Evolutionary conservation across 2,888 invertebrate species (phyloP).

Genomic region (Diarsia dahlii): DNA sequence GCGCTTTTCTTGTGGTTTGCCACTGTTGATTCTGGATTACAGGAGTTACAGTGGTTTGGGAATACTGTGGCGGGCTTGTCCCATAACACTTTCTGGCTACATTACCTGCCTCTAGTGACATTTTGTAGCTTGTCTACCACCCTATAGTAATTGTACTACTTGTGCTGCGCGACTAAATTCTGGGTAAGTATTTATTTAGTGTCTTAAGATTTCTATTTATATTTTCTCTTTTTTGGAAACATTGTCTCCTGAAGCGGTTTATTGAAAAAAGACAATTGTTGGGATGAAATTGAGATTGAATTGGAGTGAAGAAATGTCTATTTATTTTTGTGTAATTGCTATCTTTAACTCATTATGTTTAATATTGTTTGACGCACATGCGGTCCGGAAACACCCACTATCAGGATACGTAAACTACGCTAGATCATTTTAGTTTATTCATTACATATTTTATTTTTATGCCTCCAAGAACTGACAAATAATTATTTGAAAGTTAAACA

Average conservation of each 20-base stretch:
- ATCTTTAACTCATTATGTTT: not conserved
- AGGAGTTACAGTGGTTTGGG: no score
- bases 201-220: conserved; percentile 3
- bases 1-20: no score
- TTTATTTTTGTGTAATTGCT: not conserved
- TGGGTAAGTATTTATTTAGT: conserved; percentile 42
- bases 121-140: not conserved
- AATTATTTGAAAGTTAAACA: not conserved
- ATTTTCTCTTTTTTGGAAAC: not conserved
- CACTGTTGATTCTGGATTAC: no score
- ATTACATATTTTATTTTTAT: not conserved
- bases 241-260: not conserved
- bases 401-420: not conserved
- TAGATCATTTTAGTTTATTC: not conserved
- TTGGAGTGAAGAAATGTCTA: not conserved
- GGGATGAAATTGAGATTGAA: no score
- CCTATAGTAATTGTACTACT: conserved; percentile 26
- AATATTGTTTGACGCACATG: not conserved
- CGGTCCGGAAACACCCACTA: not conserved
- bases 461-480: not conserved
- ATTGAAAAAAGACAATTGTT: not conserved
- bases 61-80: no score
- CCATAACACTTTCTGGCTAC: not conserved
- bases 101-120: not conserved
- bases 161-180: not conserved